Evolutionary conservation across 1,140 invertebrate species (phyloP).

Genomic region (Elymnias hypermnestra): DNA sequence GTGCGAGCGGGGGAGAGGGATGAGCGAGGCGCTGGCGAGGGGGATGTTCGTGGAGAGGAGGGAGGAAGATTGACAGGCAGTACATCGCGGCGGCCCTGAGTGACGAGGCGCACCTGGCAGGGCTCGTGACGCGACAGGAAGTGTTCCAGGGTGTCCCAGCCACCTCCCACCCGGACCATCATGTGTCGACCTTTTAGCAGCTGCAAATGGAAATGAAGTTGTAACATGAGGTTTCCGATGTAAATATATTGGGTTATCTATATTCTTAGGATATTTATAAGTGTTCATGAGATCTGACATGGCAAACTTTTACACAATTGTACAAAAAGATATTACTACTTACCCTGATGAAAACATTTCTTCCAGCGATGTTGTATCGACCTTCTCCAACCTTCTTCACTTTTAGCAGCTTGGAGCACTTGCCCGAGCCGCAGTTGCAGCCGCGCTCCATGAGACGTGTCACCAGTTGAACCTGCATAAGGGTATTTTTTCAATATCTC

Average conservation of each 20-base stretch:
- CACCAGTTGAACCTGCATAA: constrained; percentile 80
- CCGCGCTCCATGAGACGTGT: constrained; percentile 81
- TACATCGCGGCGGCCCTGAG: constrained; percentile 62
- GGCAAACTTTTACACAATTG: no score
- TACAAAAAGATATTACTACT: no score
- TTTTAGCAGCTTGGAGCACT: constrained; percentile 82
- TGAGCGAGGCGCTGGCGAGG: constrained; percentile 29
- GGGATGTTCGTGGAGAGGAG: constrained; percentile 25
- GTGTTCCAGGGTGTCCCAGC: constrained; percentile 95
- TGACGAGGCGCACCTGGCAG: constrained; percentile 86
- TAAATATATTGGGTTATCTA: background rate
- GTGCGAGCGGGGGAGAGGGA: constrained; percentile 24
- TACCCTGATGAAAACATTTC: constrained; percentile 87
- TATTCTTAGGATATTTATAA: no score
- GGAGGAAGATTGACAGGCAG: constrained; percentile 59
- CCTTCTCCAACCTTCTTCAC: constrained; percentile 89
- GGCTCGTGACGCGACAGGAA: constrained; percentile 94
- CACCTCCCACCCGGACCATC: constrained; percentile 95
- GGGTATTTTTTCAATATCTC: no score
- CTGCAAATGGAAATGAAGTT: constrained; percentile 77
- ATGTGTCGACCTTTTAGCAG: constrained; percentile 90
- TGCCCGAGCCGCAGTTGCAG: constrained; percentile 82
- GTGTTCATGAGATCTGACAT: no score
- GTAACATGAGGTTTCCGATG: no score
- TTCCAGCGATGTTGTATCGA: constrained; percentile 87